Evolutionary conservation across 2,888 invertebrate species (phyloP).

Genomic region (Bugula neritina): DNA sequence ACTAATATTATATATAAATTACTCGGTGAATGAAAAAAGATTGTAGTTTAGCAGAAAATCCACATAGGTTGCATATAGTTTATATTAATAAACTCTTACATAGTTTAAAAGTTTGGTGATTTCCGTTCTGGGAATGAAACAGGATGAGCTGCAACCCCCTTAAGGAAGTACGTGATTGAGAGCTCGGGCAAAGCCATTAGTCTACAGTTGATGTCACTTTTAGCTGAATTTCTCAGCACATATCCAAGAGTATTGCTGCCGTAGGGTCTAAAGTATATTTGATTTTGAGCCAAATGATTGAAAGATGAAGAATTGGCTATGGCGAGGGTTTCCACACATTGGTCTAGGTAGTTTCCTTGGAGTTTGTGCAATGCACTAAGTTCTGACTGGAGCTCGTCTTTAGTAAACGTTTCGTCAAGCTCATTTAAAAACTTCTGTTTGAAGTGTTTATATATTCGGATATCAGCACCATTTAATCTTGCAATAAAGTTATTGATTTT

Average conservation of each 20-base stretch:
- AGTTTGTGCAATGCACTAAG: background rate
- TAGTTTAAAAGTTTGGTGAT: too few species aligned
- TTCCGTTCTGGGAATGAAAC: too few species aligned
- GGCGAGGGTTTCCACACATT: background rate
- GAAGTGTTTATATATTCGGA: conserved; percentile 17
- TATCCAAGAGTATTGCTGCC: conserved; percentile 22
- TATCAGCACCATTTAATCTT: background rate
- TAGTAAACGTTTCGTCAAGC: background rate
- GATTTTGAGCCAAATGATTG: background rate
- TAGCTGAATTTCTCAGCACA: background rate
- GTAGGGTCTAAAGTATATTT: background rate
- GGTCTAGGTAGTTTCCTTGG: background rate
- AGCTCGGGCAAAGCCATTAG: conserved; percentile 26
- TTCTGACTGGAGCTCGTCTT: background rate
- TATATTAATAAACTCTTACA: too few species aligned
- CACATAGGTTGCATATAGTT: too few species aligned
- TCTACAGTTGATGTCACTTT: conserved; percentile 7
- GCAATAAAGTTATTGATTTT: background rate
- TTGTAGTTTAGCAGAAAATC: too few species aligned
- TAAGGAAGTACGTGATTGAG: conserved; percentile 22
- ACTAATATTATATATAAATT: too few species aligned
- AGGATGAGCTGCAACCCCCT: conserved; percentile 2
- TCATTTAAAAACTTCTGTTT: background rate
- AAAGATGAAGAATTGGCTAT: background rate
- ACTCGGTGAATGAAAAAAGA: too few species aligned